phyloP scores from a whole-genome alignment of 1,140 invertebrate genomes.

The Thrips palmi region DNA sequence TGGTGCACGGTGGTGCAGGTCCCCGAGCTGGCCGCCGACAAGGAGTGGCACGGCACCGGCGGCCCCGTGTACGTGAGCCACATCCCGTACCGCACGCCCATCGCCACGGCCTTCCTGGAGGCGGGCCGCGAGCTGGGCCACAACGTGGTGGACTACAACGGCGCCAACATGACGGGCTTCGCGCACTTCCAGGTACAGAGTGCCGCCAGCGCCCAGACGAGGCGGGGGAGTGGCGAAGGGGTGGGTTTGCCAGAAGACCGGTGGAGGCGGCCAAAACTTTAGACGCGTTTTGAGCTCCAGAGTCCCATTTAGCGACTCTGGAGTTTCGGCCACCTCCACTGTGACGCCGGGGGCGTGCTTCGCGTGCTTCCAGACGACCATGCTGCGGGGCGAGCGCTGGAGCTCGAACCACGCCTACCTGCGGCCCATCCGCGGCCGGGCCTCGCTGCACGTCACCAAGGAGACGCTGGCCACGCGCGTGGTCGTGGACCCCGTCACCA shows the following conservation, averaged over 20 bases:
- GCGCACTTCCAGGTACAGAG: slow-evolving; percentile 30
- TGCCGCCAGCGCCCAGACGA: background rate
- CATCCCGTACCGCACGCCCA: slow-evolving; percentile 19
- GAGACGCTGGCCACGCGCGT: slow-evolving; percentile 27
- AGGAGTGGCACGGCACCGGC: slow-evolving; percentile 17
- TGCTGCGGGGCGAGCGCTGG: slow-evolving; percentile 43
- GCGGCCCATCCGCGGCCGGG: slow-evolving; percentile 22
- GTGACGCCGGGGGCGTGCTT: slow-evolving; percentile 19
- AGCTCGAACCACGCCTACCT: slow-evolving; percentile 35
- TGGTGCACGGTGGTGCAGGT: slow-evolving; percentile 24
- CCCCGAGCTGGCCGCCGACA: slow-evolving; percentile 9
- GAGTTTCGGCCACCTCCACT: background rate
- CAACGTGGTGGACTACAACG: slow-evolving; percentile 31
- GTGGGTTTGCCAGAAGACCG: background rate
- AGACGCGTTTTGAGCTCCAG: background rate
- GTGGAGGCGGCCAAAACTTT: background rate
- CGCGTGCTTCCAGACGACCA: slow-evolving; percentile 29
- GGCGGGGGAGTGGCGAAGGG: background rate
- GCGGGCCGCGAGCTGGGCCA: slow-evolving; percentile 30
- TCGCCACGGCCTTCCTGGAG: slow-evolving; percentile 26
- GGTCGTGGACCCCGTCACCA: slow-evolving; percentile 32
- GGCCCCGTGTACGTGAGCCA: slow-evolving; percentile 22
- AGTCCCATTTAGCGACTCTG: background rate
- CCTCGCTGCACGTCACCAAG: slow-evolving; percentile 26
- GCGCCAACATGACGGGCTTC: slow-evolving; percentile 27